Percentiles rank a stretch among this genome's conserved stretches.
Conservation (phyloP, 1,140 invertebrate species). For the Dendrolimus punctatus region DNA sequence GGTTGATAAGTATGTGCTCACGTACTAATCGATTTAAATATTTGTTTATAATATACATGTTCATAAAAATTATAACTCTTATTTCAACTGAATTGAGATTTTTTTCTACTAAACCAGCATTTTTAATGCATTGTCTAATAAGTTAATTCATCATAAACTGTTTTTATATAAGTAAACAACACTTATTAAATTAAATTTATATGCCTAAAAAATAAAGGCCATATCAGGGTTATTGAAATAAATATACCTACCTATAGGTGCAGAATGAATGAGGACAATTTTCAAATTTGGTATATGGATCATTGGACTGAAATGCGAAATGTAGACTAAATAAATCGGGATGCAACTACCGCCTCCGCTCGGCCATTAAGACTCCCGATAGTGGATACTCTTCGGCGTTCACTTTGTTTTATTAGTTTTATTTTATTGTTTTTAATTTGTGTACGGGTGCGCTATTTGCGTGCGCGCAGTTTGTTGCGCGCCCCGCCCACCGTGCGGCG, state of each 20-base stretch:
- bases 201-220: no score
- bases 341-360: slow-evolving; percentile 44
- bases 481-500: slow-evolving; percentile 54
- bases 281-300: slow-evolving; percentile 9
- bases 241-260: no score
- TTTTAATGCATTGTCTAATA: no score
- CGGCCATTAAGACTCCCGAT: slow-evolving; percentile 66
- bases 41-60: no score
- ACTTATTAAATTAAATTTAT: no score
- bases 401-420: slow-evolving; percentile 66
- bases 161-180: no score
- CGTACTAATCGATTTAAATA: not conserved
- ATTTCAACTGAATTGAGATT: no score
- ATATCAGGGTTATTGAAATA: no score
- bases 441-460: slow-evolving; percentile 65
- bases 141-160: no score
- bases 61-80: no score
- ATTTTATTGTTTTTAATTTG: slow-evolving; percentile 71
- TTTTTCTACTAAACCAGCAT: no score
- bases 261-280: no score
- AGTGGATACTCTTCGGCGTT: slow-evolving; percentile 51
- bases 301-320: slow-evolving; percentile 19
- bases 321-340: slow-evolving; percentile 56
- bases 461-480: slow-evolving; percentile 65
- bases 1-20: not conserved